Evolutionary conservation across 2,888 invertebrate species (phyloP), one percentile per base, ranked within the genome.

Genomic region (Hydrotaea cyrtoneurina): DNA sequence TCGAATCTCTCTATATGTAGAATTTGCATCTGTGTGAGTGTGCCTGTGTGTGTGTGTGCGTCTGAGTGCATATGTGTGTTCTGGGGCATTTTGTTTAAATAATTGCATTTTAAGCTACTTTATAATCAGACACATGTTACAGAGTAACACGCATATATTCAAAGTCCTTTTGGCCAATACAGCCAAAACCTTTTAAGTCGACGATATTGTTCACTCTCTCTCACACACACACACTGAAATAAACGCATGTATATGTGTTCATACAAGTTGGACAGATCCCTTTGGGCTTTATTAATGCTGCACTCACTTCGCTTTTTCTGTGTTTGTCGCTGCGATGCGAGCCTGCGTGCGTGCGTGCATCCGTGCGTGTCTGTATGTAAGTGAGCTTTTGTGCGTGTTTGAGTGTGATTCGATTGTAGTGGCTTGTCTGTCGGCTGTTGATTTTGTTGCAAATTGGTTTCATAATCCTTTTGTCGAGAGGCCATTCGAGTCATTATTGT

Each of bases 71-170:
- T 31, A 4, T 4, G 7, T 31, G 31, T 31, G 31, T 31, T 31
- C 15, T 2, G 53, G 8, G 53, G 57, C 57, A 23, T 53, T 53
- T 53, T 53, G 17, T 53, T 78, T 79, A 75, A 62, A 80, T 83
- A 83, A 83, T 83, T 83, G 83, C 83, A 83, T 80, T 83, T 83
- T 69, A 80, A 43, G 66, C 77, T 80, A 83, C 83, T 80, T 83
- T 80, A 76, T 80, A 83, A 78, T 83, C 83, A 72, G 59, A 74
- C 77, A 71, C 55, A 80, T 69, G 76, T 76, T n/a, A 26, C 17
- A 19, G 17, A 59, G 53, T 15, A 53, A 17, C 17, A 10, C 36
- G 59, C 15, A 73, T 46, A 23, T 31, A 31, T 2, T 31, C 7
- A 7, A 7, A 31, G 31, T 31, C 31, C 31, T 31, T 31, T 31